Base-by-base conservation (phyloP, 2,113 vertebrate genomes). In the Saccopteryx leptura region DNA sequence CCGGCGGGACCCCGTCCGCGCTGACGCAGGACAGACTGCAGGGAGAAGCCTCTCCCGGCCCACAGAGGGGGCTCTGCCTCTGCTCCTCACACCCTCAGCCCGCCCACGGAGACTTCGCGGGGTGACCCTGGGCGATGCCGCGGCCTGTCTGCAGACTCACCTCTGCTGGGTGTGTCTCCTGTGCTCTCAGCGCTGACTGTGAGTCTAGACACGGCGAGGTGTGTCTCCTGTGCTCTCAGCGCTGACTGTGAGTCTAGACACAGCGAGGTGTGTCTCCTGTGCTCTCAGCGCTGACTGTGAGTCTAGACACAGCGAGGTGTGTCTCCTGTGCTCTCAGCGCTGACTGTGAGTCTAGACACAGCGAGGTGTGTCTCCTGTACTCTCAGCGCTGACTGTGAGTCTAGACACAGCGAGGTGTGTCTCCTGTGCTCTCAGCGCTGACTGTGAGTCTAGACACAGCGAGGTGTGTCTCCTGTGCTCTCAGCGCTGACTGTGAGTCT, bases 1-100 rank as follows among this genome's bases (percentile, higher is more conserved):
- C 5, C 50, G n/a, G 10, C 13, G 0, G 0, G 5, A 1, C 2
- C 0, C 9, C 3, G 5, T 10, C 17, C 31, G 18, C 4, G 4
- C 9, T 3, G 26, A 8, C 12, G n/a, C 8, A 2, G 48, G 31
- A 15, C 2, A 21, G 48, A 9, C 21, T 26, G 56, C 19, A 23
- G 88, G 7, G 0, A 0, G 9, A 26, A 60, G 54, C 39, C 24
- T 12, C 28, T 39, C 39, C n/a, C 39, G 13, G 1, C 31, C 28
- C 60, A 12, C 54, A 0, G 8, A 9, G 17, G 39, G 9, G 15
- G 10, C 18, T 19, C 31, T 19, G 1, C n/a, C 68, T 65, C 56
- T 4, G 9, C 10, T 24, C 24, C 24, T 2, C 8, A 10, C 10
- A 5, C 28, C 31, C 26, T 56, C 14, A 8, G 10, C 39, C n/a